Percentiles rank a stretch among this genome's conserved stretches.
Conservation (phyloP, 2,113 vertebrate species). For the Phrynocephalus versicolor region DNA sequence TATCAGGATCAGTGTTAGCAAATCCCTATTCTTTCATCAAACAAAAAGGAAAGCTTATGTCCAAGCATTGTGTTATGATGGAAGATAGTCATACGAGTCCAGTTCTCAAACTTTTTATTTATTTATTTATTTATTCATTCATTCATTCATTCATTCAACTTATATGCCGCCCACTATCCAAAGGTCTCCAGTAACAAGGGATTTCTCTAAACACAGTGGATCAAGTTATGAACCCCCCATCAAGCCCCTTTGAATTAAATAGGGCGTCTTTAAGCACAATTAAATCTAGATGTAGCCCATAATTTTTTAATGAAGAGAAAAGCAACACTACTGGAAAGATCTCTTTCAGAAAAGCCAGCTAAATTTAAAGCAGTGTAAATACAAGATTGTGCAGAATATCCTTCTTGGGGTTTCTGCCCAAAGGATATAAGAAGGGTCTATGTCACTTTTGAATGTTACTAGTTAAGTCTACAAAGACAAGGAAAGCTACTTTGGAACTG, state of each 20-base stretch:
- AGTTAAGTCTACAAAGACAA: background rate
- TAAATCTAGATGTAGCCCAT: background rate
- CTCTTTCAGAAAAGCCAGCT: too few relatives aligned
- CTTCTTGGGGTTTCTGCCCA: background rate
- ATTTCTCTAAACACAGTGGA: too few relatives aligned
- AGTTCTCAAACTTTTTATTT: too few relatives aligned
- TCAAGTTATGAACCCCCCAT: background rate
- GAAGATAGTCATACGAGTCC: background rate
- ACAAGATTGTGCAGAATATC: too few relatives aligned
- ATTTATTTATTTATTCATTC: too few relatives aligned
- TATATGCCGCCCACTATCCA: too few relatives aligned
- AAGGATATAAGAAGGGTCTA: background rate
- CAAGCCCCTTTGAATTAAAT: background rate
- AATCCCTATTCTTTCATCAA: background rate
- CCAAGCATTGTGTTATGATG: background rate
- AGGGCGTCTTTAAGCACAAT: background rate
- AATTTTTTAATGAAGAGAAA: background rate
- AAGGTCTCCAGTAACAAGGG: background rate
- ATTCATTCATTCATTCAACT: too few relatives aligned
- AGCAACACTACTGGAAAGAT: too few relatives aligned
- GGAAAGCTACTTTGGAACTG: background rate
- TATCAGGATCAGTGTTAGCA: background rate
- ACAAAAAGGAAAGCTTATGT: too few relatives aligned
- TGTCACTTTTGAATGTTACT: background rate
- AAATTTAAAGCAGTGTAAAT: background rate